Evolutionary conservation across 2,888 invertebrate genomes (phyloP).

Genomic region (Bombylius discolor): DNA sequence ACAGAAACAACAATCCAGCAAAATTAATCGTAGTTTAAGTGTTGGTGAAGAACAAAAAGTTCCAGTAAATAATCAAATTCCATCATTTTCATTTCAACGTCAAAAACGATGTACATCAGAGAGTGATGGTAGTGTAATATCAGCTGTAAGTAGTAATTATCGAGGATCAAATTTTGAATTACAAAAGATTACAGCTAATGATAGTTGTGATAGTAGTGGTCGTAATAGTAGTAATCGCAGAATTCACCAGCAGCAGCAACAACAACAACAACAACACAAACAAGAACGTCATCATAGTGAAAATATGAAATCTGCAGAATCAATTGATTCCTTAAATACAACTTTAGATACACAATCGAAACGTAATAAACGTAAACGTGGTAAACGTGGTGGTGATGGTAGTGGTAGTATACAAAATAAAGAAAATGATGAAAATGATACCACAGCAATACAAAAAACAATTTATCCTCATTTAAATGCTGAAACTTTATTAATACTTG

Average conservation of each 20-base stretch:
- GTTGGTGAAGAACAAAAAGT: too few species aligned
- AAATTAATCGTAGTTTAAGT: too few species aligned
- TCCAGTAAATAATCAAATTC: too few species aligned
- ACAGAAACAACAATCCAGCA: too few species aligned
- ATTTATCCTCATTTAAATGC: background rate
- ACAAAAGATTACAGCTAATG: too few species aligned
- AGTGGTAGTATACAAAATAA: conserved; percentile 23
- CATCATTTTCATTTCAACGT: background rate
- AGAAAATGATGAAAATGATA: background rate
- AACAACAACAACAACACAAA: background rate
- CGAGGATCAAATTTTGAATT: too few species aligned
- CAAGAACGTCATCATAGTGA: background rate
- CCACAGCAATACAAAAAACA: background rate
- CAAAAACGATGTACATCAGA: background rate
- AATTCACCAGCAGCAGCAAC: background rate
- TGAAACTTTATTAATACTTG: conserved; percentile 6
- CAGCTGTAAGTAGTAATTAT: background rate
- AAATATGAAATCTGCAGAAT: background rate
- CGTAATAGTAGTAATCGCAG: too few species aligned
- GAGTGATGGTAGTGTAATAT: background rate
- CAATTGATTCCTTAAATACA: background rate
- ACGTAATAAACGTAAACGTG: background rate
- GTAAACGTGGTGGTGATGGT: background rate
- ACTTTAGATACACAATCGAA: too few species aligned
- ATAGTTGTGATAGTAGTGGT: too few species aligned